Evolutionary conservation across 1,140 invertebrate genomes (phyloP), one percentile per base, ranked within the genome.

Genomic region (Spodoptera frugiperda): DNA sequence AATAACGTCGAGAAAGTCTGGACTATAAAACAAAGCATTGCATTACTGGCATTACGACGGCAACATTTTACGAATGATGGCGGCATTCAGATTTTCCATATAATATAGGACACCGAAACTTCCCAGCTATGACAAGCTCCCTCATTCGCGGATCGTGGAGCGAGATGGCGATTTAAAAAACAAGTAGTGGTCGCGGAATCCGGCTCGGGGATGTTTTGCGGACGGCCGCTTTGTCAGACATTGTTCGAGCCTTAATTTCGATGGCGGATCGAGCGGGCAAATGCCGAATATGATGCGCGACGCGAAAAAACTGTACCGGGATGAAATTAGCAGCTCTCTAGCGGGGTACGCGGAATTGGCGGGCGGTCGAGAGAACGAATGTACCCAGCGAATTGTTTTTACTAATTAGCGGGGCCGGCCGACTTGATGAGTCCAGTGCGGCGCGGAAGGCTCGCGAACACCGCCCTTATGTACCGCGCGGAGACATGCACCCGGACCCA

Each of bases 141-240:
- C 88, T 92, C 90, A 92, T 94, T 94, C 89, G 87, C 81, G 87
- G 87, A 85, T 89, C 88, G 87, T 86, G 85, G 81, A 89, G 82
- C 88, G 87, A 89, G 84, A 87, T 85, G 85, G 81, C 84, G 81
- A 81, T 87, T 92, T 87, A 91, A 93, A 93, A 93, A 93, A 91
- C 88, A 85, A 78, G 82, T 87, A 88, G 84, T 76, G 88, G 81
- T 77, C 85, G 83, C 83, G 92, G 91, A 91, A 93, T 92, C 90
- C 92, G 87, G 90, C 87, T 82, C 84, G 78, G 71, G 86, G 83
- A 91, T 93, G 92, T 92, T 92, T 91, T 92, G 90, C 85, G 77
- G 92, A 94, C 92, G 92, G 93, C 84, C 87, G 91, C 92, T 94
- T 93, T 93, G 91, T 94, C 88, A 82, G 92, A 93, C 93, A 93